phyloP scores from a whole-genome alignment of 2,888 invertebrate genomes.

The Ypsolopha sequella region DNA sequence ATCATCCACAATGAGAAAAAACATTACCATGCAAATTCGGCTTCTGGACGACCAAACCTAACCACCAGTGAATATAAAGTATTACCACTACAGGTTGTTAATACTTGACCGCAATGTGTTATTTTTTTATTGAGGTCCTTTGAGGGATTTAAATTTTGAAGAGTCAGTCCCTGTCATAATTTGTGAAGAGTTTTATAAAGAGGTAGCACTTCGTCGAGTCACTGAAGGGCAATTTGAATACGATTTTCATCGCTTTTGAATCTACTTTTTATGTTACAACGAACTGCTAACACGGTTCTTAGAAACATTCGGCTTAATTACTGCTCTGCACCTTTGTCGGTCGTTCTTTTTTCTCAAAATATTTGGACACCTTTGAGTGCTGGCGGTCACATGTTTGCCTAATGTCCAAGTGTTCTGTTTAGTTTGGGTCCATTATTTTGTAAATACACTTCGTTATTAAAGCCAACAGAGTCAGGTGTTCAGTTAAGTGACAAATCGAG shows the following conservation, averaged over 20 bases:
- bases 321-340: constrained; percentile 11
- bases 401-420: constrained; percentile 6
- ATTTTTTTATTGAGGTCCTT: constrained; percentile 16
- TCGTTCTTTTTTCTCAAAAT: constrained; percentile 10
- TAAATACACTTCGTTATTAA: constrained; percentile 19
- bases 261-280: constrained; percentile 28
- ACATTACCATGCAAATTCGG: constrained; percentile 23
- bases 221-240: constrained; percentile 40
- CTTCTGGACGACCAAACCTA: constrained; percentile 6
- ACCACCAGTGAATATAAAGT: too few relatives aligned
- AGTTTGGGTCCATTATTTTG: constrained; percentile 16
- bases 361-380: constrained; percentile 10
- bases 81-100: constrained; percentile 11
- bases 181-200: constrained; percentile 20
- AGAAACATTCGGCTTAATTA: constrained; percentile 28
- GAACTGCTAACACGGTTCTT: constrained; percentile 25
- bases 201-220: constrained; percentile 38
- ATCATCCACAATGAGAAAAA: constrained; percentile 32
- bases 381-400: constrained; percentile 9
- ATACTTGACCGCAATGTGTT: constrained; percentile 14
- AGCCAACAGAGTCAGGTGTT: constrained; percentile 14
- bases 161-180: constrained; percentile 30
- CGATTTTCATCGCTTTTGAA: constrained; percentile 21
- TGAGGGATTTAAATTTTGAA: constrained; percentile 28
- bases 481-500: constrained; percentile 20